Conservation (phyloP, 2,888 invertebrate species). For the Rotaria sp. region DNA sequence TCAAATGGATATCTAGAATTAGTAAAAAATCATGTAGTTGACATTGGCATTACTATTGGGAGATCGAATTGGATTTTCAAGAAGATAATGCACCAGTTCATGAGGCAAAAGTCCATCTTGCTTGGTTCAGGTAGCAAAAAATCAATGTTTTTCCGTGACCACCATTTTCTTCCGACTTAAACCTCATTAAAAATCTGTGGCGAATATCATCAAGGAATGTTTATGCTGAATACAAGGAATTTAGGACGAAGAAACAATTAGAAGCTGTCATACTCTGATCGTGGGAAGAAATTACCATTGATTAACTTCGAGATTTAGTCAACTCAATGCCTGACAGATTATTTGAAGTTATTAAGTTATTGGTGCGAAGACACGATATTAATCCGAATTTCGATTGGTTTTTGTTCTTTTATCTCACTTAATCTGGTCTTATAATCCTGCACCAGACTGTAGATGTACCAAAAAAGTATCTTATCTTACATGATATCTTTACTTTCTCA, state of each 20-base stretch:
- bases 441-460: too few relatives aligned
- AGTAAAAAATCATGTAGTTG: neutral
- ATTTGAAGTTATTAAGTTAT: neutral
- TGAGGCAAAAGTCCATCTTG: neutral
- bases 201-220: neutral
- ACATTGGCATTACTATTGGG: neutral
- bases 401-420: neutral
- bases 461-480: too few relatives aligned
- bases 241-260: neutral
- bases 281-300: neutral
- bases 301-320: neutral
- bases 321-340: neutral
- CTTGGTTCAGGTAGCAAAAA: neutral
- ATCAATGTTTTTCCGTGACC: neutral
- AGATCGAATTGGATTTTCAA: neutral
- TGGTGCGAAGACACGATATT: neutral
- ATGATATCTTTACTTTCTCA: too few relatives aligned
- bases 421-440: neutral
- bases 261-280: neutral
- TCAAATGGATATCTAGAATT: neutral
- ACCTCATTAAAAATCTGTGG: neutral
- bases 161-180: neutral
- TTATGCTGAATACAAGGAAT: neutral
- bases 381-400: neutral
- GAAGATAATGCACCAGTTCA: neutral